Evolutionary conservation across 2,888 invertebrate genomes (phyloP).

Genomic region (Xestia c-nigrum): DNA sequence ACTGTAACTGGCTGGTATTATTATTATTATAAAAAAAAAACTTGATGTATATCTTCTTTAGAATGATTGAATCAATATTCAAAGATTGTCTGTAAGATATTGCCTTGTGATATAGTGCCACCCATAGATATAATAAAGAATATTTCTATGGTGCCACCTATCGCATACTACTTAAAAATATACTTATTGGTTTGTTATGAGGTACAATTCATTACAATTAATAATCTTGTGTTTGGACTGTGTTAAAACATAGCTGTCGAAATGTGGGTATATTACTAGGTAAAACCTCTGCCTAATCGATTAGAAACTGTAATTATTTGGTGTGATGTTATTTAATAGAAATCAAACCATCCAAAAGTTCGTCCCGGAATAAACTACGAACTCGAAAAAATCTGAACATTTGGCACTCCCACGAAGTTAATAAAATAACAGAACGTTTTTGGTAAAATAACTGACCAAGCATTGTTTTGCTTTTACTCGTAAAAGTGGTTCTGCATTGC

Average conservation of each 20-base stretch:
- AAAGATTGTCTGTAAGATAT: background rate
- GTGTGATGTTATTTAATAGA: no score
- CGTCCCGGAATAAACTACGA: background rate
- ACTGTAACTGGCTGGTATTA: no score
- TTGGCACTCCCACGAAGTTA: background rate
- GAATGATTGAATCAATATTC: background rate
- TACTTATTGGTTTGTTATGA: background rate
- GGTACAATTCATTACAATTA: background rate
- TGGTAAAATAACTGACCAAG: constrained; percentile 21
- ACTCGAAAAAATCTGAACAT: background rate
- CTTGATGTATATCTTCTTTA: no score
- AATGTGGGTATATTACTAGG: no score
- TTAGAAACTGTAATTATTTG: no score
- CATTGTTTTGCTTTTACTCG: constrained; percentile 21
- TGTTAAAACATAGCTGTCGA: no score
- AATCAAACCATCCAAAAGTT: background rate
- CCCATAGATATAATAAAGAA: no score
- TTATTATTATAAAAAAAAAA: no score
- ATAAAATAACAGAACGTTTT: constrained; percentile 21
- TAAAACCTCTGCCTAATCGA: no score
- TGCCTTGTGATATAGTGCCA: background rate
- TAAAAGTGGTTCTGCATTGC: background rate
- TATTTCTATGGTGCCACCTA: no score
- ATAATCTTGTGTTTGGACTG: background rate
- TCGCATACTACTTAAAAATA: background rate